phyloP scores from a whole-genome alignment of 2,113 vertebrate genomes.

The Colius striatus region DNA sequence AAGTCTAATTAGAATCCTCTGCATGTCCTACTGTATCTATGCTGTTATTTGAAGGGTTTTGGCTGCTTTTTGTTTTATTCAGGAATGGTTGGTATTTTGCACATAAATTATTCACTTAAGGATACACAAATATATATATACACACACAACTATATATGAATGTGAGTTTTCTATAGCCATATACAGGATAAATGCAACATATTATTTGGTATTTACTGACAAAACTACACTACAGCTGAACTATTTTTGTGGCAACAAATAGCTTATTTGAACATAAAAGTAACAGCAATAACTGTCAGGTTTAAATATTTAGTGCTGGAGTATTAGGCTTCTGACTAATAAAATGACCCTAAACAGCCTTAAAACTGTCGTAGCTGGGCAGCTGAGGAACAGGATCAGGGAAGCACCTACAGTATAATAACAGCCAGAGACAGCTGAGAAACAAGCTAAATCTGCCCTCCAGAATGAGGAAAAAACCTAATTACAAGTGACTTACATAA shows the following conservation, averaged over 20 bases:
- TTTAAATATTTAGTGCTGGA: not conserved
- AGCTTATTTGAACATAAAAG: not conserved
- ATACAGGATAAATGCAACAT: not conserved
- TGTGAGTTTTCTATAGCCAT: not conserved
- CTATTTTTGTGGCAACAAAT: not conserved
- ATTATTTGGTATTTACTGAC: not conserved
- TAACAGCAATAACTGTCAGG: not conserved
- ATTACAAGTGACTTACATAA: not conserved
- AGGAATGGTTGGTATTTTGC: not conserved
- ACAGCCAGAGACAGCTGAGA: not conserved
- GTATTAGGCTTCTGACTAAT: not conserved
- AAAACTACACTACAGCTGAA: not conserved
- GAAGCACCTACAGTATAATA: not conserved
- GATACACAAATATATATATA: not conserved
- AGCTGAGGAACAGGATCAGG: rapidly evolving
- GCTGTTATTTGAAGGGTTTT: not conserved
- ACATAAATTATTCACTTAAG: not conserved
- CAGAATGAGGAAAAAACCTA: not conserved
- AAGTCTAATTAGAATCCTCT: slow-evolving; percentile 52
- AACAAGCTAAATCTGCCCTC: not conserved
- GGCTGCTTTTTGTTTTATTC: not conserved
- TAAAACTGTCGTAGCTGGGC: not conserved
- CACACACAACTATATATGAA: not conserved
- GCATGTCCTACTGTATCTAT: not conserved
- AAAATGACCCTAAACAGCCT: not conserved